These are phyloP conservation scores for Boloria selene DNA, from an alignment of 2,888 invertebrate genomes.

Conservation along the genomic window DNA sequence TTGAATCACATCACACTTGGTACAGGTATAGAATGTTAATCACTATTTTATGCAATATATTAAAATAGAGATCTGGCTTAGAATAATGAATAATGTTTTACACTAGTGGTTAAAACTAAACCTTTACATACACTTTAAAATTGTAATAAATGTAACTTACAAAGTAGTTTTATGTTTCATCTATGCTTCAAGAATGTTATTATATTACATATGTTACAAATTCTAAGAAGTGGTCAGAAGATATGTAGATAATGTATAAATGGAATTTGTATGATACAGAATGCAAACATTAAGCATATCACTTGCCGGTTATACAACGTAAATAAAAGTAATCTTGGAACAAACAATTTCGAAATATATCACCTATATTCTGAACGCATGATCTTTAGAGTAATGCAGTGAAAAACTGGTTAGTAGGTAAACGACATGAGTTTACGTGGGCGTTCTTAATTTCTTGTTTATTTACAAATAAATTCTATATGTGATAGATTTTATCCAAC, in stretches of 20 bases:
- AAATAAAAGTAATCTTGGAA: slow-evolving; percentile 10
- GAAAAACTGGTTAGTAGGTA: slow-evolving; percentile 22
- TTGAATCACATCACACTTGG: too few species aligned
- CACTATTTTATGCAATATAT: background rate
- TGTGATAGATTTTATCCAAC: background rate
- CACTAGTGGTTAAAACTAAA: background rate
- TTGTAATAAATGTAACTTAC: background rate
- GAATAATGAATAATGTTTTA: slow-evolving; percentile 9
- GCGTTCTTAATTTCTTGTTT: slow-evolving; percentile 39
- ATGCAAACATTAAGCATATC: too few species aligned
- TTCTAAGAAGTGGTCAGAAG: too few species aligned
- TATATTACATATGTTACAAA: background rate
- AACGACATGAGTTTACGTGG: slow-evolving; percentile 43
- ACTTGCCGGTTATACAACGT: background rate
- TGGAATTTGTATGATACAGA: too few species aligned
- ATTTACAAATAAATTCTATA: slow-evolving; percentile 10
- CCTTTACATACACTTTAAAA: background rate
- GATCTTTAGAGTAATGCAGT: slow-evolving; percentile 2
- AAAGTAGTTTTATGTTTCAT: background rate
- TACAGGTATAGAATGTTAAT: background rate
- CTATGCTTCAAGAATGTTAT: background rate
- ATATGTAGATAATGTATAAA: too few species aligned
- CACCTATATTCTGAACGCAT: background rate
- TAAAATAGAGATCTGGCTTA: slow-evolving; percentile 1
- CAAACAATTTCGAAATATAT: slow-evolving; percentile 8